Evolutionary conservation across 1,140 invertebrate genomes (phyloP), one percentile per base, ranked within the genome.

Genomic region (Ostrea denselamellosa): DNA sequence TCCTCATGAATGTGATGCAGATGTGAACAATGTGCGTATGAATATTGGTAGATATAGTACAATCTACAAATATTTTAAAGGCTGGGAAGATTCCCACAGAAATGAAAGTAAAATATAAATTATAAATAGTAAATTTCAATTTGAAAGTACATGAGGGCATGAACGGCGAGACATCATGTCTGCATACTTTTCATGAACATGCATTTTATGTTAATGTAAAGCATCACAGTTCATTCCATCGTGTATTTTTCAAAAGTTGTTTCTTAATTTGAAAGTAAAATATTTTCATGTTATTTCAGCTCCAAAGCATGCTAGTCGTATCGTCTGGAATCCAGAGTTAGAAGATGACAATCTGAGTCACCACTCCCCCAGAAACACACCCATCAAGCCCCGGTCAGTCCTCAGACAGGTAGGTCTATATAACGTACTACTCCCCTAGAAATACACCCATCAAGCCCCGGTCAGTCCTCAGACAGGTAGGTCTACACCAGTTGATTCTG

Each of bases 401-500:
- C 34, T 44, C 5, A 44, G 34, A 44, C 34, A 44, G 34, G 34
- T 44, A 44, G 5, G 34, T 44, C 34, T 44, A 44, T 44, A n/a
- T n/a, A n/a, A n/a, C n/a, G n/a, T n/a, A n/a, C n/a, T n/a, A 86
- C n/a, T 85, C 89, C 17, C 86, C 87, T 0, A 28, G 52, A 12
- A 52, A 44, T 19, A 65, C 68, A 19, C 89, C 85, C n/a, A 77
- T 28, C 58, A 83, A 86, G 52, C 83, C 88, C 0, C 86, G 77
- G 51, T 88, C 89, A 7, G 87, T 85, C 77, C 54, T 90, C 44
- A 68, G 83, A 85, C 82, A 88, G 89, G 89, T 90, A 84, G n/a
- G 52, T 54, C 1, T 19, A 19, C 17, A 19, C 1, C 34, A 44
- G 5, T 44, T 5, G 5, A 44, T 44, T 44, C 5, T 44, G 34